Base-by-base conservation (phyloP, 2,113 vertebrate species). In the Nansenia antarctica region DNA sequence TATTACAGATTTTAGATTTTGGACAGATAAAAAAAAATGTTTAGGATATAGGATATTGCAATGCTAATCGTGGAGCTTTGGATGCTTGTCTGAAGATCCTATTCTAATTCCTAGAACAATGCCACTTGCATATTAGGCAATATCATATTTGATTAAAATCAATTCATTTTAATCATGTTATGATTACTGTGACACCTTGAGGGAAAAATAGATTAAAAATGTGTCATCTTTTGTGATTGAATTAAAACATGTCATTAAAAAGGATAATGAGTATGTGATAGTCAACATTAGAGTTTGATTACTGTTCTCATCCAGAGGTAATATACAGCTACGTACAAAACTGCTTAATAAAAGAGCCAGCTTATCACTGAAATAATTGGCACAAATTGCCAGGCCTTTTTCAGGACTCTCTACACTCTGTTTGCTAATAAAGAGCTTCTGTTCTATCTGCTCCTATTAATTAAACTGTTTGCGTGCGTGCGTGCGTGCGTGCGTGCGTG, bases 211-310 rank as follows among this genome's bases (percentile, higher is more conserved):
- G 74, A 86, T 87, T 87, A 86, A 79, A n/a, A 84, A 74, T 53
- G 65, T 80, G 82, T 80, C 76, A 29, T 76, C 71, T 77, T 81
- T 73, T 70, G 66, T 86, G 85, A 90, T 90, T 87, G 77, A 86
- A 88, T 87, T 90, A 86, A 83, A 84, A 88, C 76, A 83, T 88
- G 86, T 89, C 84, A 86, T 88, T 89, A 88, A 89, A 88, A 87
- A 79, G 70, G 80, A 88, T 88, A 89, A 89, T 89, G 82, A 89
- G 77, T 77, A 71, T 85, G 82, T 84, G 76, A 86, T 80, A 77
- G 72, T 79, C 87, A 87, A 88, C 82, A 85, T 85, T 82, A 81
- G 74, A 61, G 73, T 80, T 86, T 86, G 77, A 88, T 88, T 89
- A 84, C 78, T 76, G 70, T 78, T 86, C 81, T 85, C 82, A 83